Conservation (phyloP, 2,113 vertebrate genomes). For the Scomber colias region DNA sequence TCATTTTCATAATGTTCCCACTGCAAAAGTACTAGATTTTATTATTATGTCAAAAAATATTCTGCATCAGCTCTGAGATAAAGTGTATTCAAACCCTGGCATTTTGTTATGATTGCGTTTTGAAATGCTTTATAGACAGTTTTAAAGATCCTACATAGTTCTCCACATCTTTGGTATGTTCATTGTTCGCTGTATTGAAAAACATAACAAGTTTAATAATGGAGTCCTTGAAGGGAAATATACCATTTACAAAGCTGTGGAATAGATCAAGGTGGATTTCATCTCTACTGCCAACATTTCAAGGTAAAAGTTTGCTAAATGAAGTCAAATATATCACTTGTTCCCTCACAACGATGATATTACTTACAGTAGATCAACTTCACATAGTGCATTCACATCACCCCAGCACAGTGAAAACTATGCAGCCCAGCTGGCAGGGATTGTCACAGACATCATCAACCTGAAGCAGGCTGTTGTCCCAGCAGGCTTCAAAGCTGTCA, state of each 20-base stretch:
- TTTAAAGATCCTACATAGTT: background rate
- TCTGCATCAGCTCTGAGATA: background rate
- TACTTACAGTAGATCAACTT: constrained; percentile 2
- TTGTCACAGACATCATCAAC: constrained; percentile 15
- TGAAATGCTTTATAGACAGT: background rate
- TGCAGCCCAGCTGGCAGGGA: background rate
- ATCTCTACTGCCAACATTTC: background rate
- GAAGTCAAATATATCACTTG: background rate
- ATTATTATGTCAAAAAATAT: background rate
- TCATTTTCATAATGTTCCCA: background rate
- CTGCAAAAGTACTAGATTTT: background rate
- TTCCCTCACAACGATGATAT: background rate
- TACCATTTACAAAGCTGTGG: background rate
- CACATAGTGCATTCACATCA: background rate
- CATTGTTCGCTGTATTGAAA: background rate
- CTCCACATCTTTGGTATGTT: background rate
- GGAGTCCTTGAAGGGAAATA: background rate
- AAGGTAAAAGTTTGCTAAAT: too few relatives aligned
- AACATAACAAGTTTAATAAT: background rate
- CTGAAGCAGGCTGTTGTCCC: constrained; percentile 18
- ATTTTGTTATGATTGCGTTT: background rate
- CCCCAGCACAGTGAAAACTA: background rate
- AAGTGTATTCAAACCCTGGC: background rate
- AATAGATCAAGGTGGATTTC: background rate
- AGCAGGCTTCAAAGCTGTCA: constrained; percentile 18